Base-by-base conservation (phyloP, 2,113 vertebrate species). In the Callithrix jacchus region DNA sequence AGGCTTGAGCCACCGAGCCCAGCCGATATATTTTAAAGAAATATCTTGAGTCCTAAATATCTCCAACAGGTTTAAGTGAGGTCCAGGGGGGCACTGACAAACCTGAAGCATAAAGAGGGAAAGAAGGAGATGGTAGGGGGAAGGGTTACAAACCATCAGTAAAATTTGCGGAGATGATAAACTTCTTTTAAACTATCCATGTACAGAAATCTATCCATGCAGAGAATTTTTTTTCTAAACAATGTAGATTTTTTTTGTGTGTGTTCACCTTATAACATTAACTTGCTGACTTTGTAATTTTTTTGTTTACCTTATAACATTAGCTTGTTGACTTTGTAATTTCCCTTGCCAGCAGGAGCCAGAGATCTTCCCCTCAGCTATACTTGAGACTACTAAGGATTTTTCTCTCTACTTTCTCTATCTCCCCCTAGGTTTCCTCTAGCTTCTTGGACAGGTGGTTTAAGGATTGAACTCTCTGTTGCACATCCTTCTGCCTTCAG, bases 361-460 rank as follows among this genome's bases (percentile, higher is more conserved):
- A 3, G 45, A 76, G 21, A 49, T 40, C 25, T 77, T 91, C 61
- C 77, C 37, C 47, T 83, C 40, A 54, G 80, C 56, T 87, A 8
- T 37, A 37, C 20, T 70, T 84, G 66, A 91, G 84, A 89, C 21
- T 32, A 20, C 35, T 35, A 80, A 74, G 61, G 70, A 95, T 45
- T 42, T 86, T 25, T 82, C 47, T 91, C n/a, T 92, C 52, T 9
- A 17, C 66, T 82, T 45, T 76, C 42, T 93, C 40, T 47, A 18
- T 35, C 79, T 83, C 74, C 79, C 86, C 74, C 1, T 1, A 79
- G 91, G 77, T 83, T 91, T 93, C 45, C 18, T 79, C n/a, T 42
- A 54, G 66, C 47, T 84, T 18, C 77, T 94, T 45, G 93, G 71
- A 87, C 89, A 97, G 96, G 97, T 87, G 96, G 93, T 80, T 96